Evolutionary conservation across 2,113 vertebrate genomes (phyloP).

Genomic region (Piaya cayana): DNA sequence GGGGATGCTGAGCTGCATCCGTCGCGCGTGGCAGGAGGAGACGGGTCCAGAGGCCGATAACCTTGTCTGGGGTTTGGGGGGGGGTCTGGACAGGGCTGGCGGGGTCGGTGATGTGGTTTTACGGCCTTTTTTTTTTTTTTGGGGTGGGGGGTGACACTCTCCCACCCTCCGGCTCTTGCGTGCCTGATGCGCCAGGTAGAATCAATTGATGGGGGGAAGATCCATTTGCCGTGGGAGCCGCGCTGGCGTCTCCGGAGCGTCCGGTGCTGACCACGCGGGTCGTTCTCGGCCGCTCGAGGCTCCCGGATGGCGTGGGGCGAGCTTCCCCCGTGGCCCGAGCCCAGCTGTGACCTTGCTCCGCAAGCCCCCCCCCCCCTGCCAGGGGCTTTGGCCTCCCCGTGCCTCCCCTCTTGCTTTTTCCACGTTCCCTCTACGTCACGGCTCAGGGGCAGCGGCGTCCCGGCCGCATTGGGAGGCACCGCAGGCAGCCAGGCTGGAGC

Average conservation of each 20-base stretch:
- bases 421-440: accelerated
- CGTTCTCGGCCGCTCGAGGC: not conserved
- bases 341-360: not conserved
- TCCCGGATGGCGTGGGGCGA: accelerated
- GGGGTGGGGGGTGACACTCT: not conserved
- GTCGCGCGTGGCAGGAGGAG: not conserved
- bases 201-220: too few species aligned
- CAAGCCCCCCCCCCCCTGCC: too few species aligned
- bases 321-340: not conserved
- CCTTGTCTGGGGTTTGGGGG: not conserved
- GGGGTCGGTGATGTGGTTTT: accelerated
- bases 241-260: not conserved
- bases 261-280: too few species aligned
- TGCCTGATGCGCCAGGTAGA: too few species aligned
- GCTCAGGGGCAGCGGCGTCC: accelerated
- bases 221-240: too few species aligned
- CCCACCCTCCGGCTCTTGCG: too few species aligned
- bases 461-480: not conserved
- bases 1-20: not conserved
- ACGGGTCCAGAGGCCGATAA: accelerated
- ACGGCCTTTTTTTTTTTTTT: too few species aligned
- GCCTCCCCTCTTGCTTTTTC: not conserved
- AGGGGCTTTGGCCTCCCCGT: accelerated
- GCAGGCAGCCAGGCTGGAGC: not conserved
- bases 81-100: not conserved